Base-by-base conservation (phyloP, 1,140 invertebrate genomes). In the Hylaeus anthracinus region DNA sequence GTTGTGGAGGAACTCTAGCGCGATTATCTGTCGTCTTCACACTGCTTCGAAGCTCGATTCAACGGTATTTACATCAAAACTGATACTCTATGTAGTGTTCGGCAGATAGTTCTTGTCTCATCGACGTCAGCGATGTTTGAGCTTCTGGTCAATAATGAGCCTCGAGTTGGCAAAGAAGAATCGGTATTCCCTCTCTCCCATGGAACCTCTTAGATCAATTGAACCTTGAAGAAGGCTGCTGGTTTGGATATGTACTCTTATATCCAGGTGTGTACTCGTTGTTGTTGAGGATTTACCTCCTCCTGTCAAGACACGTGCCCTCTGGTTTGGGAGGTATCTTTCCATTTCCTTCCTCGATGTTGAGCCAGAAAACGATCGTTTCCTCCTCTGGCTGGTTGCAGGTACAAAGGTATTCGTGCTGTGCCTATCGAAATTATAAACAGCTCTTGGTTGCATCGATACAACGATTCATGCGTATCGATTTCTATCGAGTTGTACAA, bases 261-360 rank as follows among this genome's bases (percentile, higher is more conserved):
- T 89, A 91, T 91, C 89, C 90, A 91, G 53, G 90, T 90, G 58
- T 91, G 90, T 79, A 90, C 90, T 87, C 90, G 88, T 85, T 90
- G 89, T 79, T 87, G 85, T 14, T 86, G 71, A 51, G 73, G 45
- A 39, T 78, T 81, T 14, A 88, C 85, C 65, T 91, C 86, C 48
- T 90, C 88, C 71, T 91, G 89, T 90, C 90, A 91, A 79, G 90
- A 91, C 2, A 90, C 86, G 69, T 90, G 89, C 45, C 84, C 89
- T 43, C 77, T 82, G 8, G 77, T 43, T 71, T 90, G 85, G 70
- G 86, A 65, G 45, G 84, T 79, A 41, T 43, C 15, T 81, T 85
- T 88, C 87, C 89, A 90, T 70, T 82, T 85, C 67, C 82, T 88
- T 26, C 83, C 83, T 2, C 86, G 85, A 65, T 86, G 88, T 65